Evolutionary conservation across 2,888 invertebrate genomes (phyloP).

Genomic region (Epinotia demarniana): DNA sequence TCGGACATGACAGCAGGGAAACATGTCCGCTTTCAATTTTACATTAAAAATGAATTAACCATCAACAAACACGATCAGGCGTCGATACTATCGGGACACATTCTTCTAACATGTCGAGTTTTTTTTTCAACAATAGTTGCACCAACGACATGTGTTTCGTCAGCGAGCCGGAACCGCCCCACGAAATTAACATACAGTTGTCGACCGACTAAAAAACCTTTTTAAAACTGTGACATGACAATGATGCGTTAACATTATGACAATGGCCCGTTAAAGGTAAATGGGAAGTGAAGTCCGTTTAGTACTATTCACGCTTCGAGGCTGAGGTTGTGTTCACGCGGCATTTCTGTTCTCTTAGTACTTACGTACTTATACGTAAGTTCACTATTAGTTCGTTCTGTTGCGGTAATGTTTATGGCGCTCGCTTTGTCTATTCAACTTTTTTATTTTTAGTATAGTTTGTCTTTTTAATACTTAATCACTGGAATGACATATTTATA

Average conservation of each 20-base stretch:
- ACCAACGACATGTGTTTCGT: conserved; percentile 77
- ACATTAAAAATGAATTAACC: conserved; percentile 46
- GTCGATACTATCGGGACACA: conserved; percentile 63
- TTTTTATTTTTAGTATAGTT: conserved; percentile 2
- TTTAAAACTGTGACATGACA: conserved; percentile 78
- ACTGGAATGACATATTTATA: background rate
- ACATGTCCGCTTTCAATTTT: conserved; percentile 46
- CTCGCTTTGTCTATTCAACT: conserved; percentile 15
- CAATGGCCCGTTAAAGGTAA: conserved; percentile 73
- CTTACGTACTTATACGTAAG: conserved; percentile 13
- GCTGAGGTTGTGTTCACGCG: conserved; percentile 46
- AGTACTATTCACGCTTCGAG: conserved; percentile 52
- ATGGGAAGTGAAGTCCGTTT: conserved; percentile 68
- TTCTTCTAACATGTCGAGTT: conserved; percentile 60
- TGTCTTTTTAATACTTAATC: background rate
- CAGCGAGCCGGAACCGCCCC: conserved; percentile 72
- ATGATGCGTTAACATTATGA: conserved; percentile 78
- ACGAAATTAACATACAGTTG: conserved; percentile 77
- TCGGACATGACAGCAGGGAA: conserved; percentile 42
- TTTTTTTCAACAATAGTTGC: conserved; percentile 72
- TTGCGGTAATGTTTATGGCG: conserved; percentile 17
- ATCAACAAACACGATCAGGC: conserved; percentile 40
- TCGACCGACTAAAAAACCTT: conserved; percentile 65
- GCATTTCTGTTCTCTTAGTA: conserved; percentile 36
- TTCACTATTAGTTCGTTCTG: conserved; percentile 31